Evolutionary conservation across 30 jellyfish, hydroid and myxozoan genomes (phyloP).

Genomic region (Sanderia malayensis): DNA sequence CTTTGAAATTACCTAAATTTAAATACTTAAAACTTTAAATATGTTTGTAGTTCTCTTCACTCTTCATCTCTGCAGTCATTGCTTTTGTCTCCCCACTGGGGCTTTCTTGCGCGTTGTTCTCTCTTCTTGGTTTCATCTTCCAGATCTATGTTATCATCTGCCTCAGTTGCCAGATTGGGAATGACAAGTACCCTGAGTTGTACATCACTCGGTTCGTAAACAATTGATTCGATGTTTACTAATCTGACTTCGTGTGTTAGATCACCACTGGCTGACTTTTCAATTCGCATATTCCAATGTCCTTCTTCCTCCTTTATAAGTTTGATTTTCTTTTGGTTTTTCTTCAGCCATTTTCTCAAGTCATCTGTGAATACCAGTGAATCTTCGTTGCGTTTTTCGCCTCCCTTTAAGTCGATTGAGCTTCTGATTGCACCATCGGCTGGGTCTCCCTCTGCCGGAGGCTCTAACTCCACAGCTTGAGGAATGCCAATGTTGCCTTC

Average conservation of each 20-base stretch:
- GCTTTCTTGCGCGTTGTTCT: neutral
- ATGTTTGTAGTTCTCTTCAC: neutral
- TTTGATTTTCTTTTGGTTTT: neutral
- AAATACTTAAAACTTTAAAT: too few relatives aligned
- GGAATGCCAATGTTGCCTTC: neutral
- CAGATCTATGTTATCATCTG: neutral
- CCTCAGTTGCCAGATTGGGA: neutral
- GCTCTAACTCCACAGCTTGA: neutral
- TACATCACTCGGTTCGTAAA: neutral
- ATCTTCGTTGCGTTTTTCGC: neutral
- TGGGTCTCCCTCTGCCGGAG: neutral
- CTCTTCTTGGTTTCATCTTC: neutral
- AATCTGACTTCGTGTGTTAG: neutral
- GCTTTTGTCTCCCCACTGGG: neutral
- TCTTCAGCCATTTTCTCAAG: neutral
- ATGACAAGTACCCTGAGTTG: neutral
- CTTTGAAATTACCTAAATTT: too few relatives aligned
- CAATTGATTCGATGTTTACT: neutral
- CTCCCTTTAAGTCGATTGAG: neutral
- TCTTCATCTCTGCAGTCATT: neutral
- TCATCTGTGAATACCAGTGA: neutral
- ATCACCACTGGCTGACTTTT: neutral
- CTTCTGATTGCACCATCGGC: neutral
- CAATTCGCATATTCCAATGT: neutral
- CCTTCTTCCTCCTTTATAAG: neutral